phyloP scores from a whole-genome alignment of 2,113 vertebrate species.

The Sinocyclocheilus rhinocerous region DNA sequence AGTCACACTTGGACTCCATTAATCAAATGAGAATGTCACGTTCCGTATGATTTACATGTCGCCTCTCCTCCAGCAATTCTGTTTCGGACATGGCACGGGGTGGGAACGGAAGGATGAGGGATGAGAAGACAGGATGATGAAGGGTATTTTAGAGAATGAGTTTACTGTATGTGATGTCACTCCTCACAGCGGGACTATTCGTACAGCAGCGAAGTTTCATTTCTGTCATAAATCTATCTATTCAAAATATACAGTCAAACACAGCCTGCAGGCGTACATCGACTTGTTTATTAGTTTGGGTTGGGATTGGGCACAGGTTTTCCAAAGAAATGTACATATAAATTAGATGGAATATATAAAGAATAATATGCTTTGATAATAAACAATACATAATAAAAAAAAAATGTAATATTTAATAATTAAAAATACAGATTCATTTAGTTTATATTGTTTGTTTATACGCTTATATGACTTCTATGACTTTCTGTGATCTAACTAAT shows the following conservation, averaged over 20 bases:
- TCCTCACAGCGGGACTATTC: background rate
- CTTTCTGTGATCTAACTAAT: background rate
- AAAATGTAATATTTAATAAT: too few species aligned
- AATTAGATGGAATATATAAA: too few species aligned
- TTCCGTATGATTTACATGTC: slow-evolving; percentile 74
- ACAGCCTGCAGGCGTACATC: background rate
- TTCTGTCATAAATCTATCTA: slow-evolving; percentile 17
- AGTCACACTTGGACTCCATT: slow-evolving; percentile 73
- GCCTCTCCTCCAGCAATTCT: slow-evolving; percentile 65
- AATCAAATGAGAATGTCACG: slow-evolving; percentile 70
- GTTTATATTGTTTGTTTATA: background rate
- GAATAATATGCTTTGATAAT: background rate
- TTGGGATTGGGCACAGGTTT: background rate
- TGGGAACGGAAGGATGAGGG: slow-evolving; percentile 36
- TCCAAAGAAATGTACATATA: background rate
- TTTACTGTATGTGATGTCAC: slow-evolving; percentile 45
- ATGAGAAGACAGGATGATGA: slow-evolving; percentile 41
- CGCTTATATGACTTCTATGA: background rate
- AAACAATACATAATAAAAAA: too few species aligned
- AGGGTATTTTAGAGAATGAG: slow-evolving; percentile 42
- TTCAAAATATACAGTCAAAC: slow-evolving; percentile 1
- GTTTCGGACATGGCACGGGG: slow-evolving; percentile 72
- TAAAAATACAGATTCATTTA: too few species aligned
- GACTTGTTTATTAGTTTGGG: background rate
- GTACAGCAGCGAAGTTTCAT: background rate